These are phyloP conservation scores for Iguana delicatissima DNA, from an alignment of 2,797 vertebrate species.

Conservation along the genomic window DNA sequence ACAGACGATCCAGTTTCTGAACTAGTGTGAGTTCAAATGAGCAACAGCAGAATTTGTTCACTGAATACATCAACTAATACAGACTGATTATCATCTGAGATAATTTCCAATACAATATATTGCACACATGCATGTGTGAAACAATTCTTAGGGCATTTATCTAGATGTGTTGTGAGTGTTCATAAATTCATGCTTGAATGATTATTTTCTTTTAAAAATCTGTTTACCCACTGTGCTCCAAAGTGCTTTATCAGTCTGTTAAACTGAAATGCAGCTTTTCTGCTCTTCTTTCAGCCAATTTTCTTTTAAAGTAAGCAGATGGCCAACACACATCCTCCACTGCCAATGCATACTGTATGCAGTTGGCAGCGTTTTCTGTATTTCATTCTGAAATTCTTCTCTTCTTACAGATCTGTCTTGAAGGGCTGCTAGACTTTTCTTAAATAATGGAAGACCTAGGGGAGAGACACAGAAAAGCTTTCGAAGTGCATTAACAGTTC, in stretches of 20 bases:
- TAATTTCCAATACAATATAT: neutral
- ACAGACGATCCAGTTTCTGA: neutral
- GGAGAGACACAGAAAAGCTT: conserved; percentile 26
- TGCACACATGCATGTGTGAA: neutral
- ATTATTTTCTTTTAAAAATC: neutral
- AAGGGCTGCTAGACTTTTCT: neutral
- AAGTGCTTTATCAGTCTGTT: conserved; percentile 57
- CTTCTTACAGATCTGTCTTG: neutral
- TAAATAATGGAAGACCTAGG: conserved; percentile 54
- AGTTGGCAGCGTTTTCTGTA: conserved; percentile 53
- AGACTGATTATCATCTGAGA: neutral
- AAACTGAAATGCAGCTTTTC: conserved; percentile 53
- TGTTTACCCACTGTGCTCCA: conserved; percentile 27
- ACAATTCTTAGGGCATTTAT: neutral
- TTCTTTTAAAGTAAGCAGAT: conserved; percentile 62
- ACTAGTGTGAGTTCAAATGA: neutral
- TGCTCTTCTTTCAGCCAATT: conserved; percentile 40
- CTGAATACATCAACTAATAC: neutral
- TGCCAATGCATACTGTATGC: neutral
- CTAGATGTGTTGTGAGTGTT: neutral
- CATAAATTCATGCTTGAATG: neutral
- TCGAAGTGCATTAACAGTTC: neutral
- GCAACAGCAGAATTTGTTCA: neutral
- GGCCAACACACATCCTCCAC: conserved; percentile 51
- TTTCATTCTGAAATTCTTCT: conserved; percentile 36